Evolutionary conservation across 2,797 vertebrate species (phyloP).

Genomic region (Leucoraja ocellata): DNA sequence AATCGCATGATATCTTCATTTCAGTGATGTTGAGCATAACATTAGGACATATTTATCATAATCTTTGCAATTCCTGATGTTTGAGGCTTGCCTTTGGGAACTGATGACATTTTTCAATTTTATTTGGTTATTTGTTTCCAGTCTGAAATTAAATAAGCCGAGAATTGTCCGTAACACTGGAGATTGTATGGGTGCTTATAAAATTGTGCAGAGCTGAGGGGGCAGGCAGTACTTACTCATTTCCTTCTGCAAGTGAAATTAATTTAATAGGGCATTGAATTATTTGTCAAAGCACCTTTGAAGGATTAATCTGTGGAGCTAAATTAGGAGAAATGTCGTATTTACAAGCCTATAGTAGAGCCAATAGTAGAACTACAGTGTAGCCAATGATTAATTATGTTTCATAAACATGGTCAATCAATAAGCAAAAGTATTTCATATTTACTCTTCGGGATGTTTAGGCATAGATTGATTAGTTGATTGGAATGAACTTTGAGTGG

Average conservation of each 20-base stretch:
- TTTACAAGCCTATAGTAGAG: not conserved
- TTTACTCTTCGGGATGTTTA: not conserved
- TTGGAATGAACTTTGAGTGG: not conserved
- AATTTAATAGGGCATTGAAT: not conserved
- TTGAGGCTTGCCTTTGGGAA: constrained; percentile 19
- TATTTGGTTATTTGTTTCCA: not conserved
- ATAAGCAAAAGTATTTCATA: constrained; percentile 10
- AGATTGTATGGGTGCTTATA: not conserved
- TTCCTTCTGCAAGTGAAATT: not conserved
- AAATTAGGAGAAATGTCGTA: not conserved
- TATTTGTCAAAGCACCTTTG: not conserved
- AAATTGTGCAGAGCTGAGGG: not conserved
- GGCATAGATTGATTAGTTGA: constrained; percentile 1
- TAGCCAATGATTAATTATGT: not conserved
- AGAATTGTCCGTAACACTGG: not conserved
- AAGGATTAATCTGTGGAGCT: not conserved
- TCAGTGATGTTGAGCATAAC: not conserved
- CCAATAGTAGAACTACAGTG: not conserved
- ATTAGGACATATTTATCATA: not conserved
- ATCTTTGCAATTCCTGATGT: not conserved
- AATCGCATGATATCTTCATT: not conserved
- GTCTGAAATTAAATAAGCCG: not conserved
- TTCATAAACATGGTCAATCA: not conserved
- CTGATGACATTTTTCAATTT: not conserved
- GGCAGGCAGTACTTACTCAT: not conserved